Conservation (phyloP, 2,888 invertebrate genomes). For the Sarcophaga carnaria region DNA sequence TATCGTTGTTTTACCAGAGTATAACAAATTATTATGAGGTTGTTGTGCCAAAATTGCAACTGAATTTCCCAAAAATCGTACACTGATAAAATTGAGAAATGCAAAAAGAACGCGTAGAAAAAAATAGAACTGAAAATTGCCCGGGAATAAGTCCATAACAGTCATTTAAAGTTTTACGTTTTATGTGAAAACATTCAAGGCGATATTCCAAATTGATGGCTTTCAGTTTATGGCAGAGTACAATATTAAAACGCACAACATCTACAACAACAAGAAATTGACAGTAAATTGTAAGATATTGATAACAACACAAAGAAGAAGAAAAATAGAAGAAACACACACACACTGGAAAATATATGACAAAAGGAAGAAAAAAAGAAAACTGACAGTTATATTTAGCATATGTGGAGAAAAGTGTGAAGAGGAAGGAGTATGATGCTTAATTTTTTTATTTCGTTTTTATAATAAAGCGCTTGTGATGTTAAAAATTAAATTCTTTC, state of each 20-base stretch:
- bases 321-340: too few relatives aligned
- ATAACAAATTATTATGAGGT: slow-evolving; percentile 58
- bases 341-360: too few relatives aligned
- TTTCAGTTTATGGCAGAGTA: slow-evolving; percentile 25
- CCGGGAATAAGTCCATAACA: slow-evolving; percentile 42
- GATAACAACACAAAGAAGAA: not conserved
- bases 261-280: not conserved
- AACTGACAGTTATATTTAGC: not conserved
- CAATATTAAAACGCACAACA: not conserved
- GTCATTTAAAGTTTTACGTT: slow-evolving; percentile 48
- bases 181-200: slow-evolving; percentile 42
- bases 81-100: slow-evolving; percentile 52
- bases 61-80: not conserved
- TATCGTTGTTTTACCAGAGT: not conserved
- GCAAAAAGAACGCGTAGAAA: not conserved
- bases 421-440: not conserved
- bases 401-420: not conserved
- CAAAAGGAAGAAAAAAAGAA: not conserved
- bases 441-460: too few relatives aligned
- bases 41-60: slow-evolving; percentile 31
- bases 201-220: slow-evolving; percentile 49
- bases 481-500: slow-evolving; percentile 21
- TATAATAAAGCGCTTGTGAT: not conserved
- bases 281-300: not conserved
- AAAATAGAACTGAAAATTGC: slow-evolving; percentile 14